These are phyloP conservation scores for Meandrina meandrites DNA, from an alignment of 92 coral and sea anemone species.

Conservation along the genomic window DNA sequence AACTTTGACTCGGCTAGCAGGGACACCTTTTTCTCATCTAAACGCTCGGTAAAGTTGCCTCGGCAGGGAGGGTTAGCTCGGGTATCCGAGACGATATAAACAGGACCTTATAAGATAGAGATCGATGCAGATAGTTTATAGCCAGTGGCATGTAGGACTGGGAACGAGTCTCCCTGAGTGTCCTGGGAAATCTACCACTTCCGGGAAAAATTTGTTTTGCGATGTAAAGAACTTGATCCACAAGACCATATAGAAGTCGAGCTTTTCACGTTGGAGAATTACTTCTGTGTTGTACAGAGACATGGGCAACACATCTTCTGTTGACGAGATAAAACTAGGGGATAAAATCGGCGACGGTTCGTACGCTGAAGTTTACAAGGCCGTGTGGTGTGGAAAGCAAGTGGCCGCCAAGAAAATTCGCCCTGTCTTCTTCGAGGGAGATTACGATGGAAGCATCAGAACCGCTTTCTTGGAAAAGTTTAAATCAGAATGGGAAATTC, in stretches of 20 bases:
- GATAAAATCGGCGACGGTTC: constrained; percentile 77
- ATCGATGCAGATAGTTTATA: too few relatives aligned
- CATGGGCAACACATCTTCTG: constrained; percentile 72
- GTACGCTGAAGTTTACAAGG: constrained; percentile 77
- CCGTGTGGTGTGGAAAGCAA: constrained; percentile 63
- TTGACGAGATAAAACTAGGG: constrained; percentile 60
- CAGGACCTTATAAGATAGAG: too few relatives aligned
- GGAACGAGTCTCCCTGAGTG: not conserved
- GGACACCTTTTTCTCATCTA: too few relatives aligned
- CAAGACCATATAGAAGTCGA: not conserved
- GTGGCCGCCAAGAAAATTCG: constrained; percentile 81
- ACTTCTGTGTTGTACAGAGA: not conserved
- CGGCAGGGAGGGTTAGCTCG: too few relatives aligned
- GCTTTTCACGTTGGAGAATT: not conserved
- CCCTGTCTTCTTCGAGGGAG: constrained; percentile 66
- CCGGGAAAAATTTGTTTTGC: not conserved
- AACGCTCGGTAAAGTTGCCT: too few relatives aligned
- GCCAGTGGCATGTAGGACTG: not conserved
- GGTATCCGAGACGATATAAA: too few relatives aligned
- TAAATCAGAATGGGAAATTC: constrained; percentile 76
- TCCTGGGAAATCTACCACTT: constrained; percentile 6
- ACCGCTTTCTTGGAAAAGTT: constrained; percentile 56
- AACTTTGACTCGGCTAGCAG: too few relatives aligned
- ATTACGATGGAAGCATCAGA: constrained; percentile 55
- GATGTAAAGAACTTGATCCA: not conserved